A percentile compares a stretch with the other conserved stretches of the same genome.
Evolutionary conservation across 1,140 invertebrate species (phyloP).

Genomic region (Oscheius sp.): DNA sequence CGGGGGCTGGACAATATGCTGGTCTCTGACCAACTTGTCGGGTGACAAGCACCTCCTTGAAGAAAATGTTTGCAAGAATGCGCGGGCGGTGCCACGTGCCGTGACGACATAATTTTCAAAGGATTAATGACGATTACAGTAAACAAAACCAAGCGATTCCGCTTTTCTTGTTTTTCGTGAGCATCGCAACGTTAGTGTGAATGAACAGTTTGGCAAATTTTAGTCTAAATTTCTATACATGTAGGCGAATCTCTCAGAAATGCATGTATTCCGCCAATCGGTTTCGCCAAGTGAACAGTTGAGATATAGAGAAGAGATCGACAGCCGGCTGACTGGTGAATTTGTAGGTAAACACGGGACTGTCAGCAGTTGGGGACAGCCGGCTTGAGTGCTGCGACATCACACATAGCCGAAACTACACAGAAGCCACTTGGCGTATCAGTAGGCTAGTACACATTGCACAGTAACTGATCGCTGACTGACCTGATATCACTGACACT

Average conservation of each 20-base stretch:
- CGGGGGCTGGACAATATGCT: too few relatives aligned
- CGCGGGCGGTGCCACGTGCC: not conserved
- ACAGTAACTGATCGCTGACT: slow-evolving; percentile 1
- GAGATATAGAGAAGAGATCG: too few relatives aligned
- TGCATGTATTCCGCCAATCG: too few relatives aligned
- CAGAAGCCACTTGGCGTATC: not conserved
- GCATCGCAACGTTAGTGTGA: too few relatives aligned
- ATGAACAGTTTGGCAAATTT: too few relatives aligned
- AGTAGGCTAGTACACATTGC: slow-evolving; percentile 4
- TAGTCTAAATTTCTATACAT: too few relatives aligned
- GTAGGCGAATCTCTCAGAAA: too few relatives aligned
- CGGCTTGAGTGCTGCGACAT: not conserved
- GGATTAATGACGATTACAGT: not conserved
- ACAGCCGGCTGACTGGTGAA: too few relatives aligned
- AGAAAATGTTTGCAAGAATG: slow-evolving; percentile 8
- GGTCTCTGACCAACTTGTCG: not conserved
- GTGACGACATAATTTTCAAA: not conserved
- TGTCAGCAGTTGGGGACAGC: slow-evolving; percentile 3
- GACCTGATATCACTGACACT: slow-evolving; percentile 27
- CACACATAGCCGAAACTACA: not conserved
- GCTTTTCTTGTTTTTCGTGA: too few relatives aligned
- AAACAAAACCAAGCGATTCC: not conserved
- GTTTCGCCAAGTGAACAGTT: too few relatives aligned
- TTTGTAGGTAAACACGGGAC: slow-evolving; percentile 5
- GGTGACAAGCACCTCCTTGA: not conserved